Percentiles rank a stretch among this genome's conserved stretches.
phyloP scores from a whole-genome alignment of 2,888 invertebrate genomes.

The Parapristionchus giblindavisi region DNA sequence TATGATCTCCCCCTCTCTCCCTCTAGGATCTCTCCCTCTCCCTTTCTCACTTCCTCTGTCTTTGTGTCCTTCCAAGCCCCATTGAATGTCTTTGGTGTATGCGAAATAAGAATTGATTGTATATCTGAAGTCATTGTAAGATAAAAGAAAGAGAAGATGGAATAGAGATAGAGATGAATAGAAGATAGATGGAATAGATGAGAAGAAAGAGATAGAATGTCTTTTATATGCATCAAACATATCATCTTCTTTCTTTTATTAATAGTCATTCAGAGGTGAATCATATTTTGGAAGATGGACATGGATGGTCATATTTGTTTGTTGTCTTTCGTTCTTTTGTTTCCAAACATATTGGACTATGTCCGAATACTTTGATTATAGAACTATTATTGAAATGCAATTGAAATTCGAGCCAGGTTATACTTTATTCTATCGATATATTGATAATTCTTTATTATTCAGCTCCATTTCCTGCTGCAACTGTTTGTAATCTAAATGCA shows the following conservation, averaged over 20 bases:
- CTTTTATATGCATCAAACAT: background rate
- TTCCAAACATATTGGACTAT: constrained; percentile 69
- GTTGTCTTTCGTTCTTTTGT: constrained; percentile 56
- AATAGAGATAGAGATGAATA: too few relatives aligned
- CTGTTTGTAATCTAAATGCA: constrained; percentile 65
- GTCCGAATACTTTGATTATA: constrained; percentile 66
- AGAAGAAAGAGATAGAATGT: background rate
- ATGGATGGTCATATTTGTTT: constrained; percentile 50
- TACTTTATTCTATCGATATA: background rate
- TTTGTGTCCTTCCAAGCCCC: too few relatives aligned
- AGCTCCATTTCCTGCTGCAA: constrained; percentile 66
- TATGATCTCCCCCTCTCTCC: too few relatives aligned
- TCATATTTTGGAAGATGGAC: constrained; percentile 64
- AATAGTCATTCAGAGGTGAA: constrained; percentile 51
- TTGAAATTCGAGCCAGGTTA: constrained; percentile 68
- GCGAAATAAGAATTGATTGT: background rate
- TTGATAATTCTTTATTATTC: constrained; percentile 23
- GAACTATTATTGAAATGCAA: constrained; percentile 70
- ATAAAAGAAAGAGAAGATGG: background rate
- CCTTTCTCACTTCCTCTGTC: too few relatives aligned
- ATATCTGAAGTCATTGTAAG: too few relatives aligned
- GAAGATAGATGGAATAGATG: too few relatives aligned
- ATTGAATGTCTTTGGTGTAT: background rate
- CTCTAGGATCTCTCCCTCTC: too few relatives aligned
- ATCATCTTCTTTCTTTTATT: background rate